Conservation (phyloP, 2,797 vertebrate species). For the Hippopotamyrus pictus region DNA sequence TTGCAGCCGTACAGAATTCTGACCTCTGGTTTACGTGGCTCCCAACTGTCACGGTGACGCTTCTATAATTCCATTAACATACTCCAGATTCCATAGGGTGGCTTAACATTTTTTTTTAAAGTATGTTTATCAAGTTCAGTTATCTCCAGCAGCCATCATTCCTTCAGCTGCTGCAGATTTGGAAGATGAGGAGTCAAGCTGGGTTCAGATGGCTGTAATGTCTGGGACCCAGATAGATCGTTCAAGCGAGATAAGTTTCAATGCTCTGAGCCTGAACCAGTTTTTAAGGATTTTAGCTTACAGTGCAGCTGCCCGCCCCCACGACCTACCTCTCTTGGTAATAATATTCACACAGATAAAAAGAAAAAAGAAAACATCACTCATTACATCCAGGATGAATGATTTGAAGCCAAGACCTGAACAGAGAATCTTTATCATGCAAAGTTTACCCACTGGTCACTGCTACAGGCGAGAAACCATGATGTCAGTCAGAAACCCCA, state of each 20-base stretch:
- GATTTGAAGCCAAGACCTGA: constrained; percentile 35
- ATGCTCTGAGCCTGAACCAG: neutral
- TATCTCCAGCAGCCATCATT: constrained; percentile 42
- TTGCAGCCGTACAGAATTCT: neutral
- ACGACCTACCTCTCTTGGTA: constrained; percentile 1
- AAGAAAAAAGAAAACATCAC: neutral
- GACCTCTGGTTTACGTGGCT: neutral
- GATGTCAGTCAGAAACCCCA: constrained; percentile 59
- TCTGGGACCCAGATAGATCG: neutral
- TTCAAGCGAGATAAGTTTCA: neutral
- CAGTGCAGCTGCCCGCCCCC: neutral
- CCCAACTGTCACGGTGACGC: neutral
- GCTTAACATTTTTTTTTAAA: neutral
- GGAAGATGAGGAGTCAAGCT: constrained; percentile 52
- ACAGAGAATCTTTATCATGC: constrained; percentile 52
- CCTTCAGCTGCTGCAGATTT: constrained; percentile 41
- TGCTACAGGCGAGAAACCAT: constrained; percentile 53
- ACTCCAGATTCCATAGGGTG: neutral
- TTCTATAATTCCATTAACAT: neutral
- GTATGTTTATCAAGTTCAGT: constrained; percentile 43
- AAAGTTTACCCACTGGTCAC: constrained; percentile 57
- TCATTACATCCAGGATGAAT: neutral
- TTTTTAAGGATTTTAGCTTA: neutral
- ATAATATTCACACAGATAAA: constrained; percentile 21
- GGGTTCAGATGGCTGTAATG: constrained; percentile 43